These are phyloP conservation scores for Eulemur albifrons DNA, from an alignment of 2,797 vertebrate species.

Conservation along the genomic window DNA sequence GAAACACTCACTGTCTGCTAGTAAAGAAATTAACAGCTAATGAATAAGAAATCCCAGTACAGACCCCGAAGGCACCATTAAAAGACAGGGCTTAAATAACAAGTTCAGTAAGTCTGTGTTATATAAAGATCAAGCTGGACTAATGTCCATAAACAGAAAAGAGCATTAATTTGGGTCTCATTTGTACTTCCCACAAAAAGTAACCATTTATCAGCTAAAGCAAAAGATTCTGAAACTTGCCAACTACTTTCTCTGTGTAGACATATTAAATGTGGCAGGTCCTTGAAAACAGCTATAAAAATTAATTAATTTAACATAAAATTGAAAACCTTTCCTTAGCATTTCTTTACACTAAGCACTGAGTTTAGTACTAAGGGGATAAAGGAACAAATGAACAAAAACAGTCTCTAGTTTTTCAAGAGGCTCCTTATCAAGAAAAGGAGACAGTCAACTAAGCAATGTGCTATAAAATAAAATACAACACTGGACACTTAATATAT, in stretches of 20 bases:
- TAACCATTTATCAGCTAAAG: conserved; percentile 29
- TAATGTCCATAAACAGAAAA: conserved; percentile 55
- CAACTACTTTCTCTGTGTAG: background rate
- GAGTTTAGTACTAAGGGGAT: background rate
- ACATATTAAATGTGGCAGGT: conserved; percentile 3
- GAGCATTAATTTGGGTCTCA: conserved; percentile 45
- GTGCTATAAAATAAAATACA: background rate
- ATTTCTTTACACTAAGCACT: background rate
- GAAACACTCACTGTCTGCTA: background rate
- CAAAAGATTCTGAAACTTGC: background rate
- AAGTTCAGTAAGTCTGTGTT: conserved; percentile 45
- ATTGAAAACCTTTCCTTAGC: background rate
- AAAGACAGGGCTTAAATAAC: conserved; percentile 43
- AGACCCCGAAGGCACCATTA: conserved; percentile 53
- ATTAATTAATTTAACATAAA: background rate
- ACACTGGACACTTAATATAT: background rate
- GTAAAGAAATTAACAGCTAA: conserved; percentile 62
- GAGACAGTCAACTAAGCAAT: background rate
- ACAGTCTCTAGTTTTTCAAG: background rate
- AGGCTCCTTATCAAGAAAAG: background rate
- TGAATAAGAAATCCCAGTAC: conserved; percentile 59
- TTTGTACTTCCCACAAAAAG: conserved; percentile 32
- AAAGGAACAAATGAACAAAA: background rate
- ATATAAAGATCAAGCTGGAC: conserved; percentile 60
- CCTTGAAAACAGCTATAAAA: background rate